Conservation (phyloP, 2,113 vertebrate species). For the Calypte anna region DNA sequence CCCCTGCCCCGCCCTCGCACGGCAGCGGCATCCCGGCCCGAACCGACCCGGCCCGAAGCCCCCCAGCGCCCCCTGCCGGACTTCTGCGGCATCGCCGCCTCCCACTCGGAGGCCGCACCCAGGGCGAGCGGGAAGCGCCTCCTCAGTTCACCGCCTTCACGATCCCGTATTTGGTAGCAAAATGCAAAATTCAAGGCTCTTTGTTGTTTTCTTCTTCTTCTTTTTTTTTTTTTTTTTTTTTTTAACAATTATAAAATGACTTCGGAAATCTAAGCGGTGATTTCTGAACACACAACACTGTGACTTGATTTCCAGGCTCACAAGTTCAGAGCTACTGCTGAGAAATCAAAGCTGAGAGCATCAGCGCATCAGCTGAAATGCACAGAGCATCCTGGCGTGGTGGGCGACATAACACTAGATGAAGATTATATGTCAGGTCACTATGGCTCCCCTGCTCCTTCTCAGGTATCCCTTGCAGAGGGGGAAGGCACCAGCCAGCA, state of each 20-base stretch:
- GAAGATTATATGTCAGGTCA: background rate
- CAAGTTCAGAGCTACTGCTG: background rate
- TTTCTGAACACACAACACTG: fast-evolving
- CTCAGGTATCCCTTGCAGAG: background rate
- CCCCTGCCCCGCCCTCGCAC: no score
- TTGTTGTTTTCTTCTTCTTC: background rate
- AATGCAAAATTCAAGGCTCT: background rate
- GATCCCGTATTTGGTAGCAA: background rate
- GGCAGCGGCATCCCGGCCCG: no score
- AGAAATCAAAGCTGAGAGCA: background rate
- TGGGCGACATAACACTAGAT: background rate
- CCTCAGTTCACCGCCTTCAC: no score
- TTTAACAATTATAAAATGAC: background rate
- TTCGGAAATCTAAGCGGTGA: background rate
- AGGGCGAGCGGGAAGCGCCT: no score
- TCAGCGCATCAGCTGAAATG: background rate
- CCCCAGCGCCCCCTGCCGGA: no score
- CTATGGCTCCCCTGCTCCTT: background rate
- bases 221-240: no score
- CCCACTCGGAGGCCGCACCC: no score
- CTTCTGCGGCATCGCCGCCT: no score
- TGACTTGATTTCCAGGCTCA: background rate
- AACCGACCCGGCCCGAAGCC: no score
- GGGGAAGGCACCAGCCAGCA: background rate
- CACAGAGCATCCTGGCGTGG: background rate